Conservation (phyloP, 1,140 invertebrate species). For the Drosophila ohnishii region DNA sequence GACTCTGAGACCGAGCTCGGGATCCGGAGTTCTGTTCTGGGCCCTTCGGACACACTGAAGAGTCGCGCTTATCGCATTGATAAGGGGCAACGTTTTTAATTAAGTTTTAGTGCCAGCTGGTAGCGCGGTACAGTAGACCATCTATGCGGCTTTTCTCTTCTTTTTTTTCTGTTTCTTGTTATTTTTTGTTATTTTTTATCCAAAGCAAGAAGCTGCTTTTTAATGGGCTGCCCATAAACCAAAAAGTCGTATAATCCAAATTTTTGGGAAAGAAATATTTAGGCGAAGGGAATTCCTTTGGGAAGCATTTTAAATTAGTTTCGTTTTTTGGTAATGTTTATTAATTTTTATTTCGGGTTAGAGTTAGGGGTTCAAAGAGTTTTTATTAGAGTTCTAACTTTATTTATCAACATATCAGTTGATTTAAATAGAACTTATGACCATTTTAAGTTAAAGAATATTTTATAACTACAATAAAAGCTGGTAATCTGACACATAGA, state of each 20-base stretch:
- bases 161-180: not conserved
- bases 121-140: slow-evolving; percentile 49
- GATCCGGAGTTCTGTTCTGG: slow-evolving; percentile 19
- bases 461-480: not conserved
- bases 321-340: slow-evolving; percentile 12
- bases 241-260: slow-evolving; percentile 23
- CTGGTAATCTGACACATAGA: not conserved
- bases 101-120: slow-evolving; percentile 63
- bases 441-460: too few relatives aligned
- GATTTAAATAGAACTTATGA: not conserved
- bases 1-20: slow-evolving; percentile 22
- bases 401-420: not conserved
- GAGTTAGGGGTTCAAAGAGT: not conserved
- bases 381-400: not conserved
- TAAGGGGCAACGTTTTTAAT: slow-evolving; percentile 76
- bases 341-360: not conserved
- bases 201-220: slow-evolving; percentile 35
- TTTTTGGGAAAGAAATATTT: not conserved
- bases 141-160: slow-evolving; percentile 24
- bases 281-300: not conserved
- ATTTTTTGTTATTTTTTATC: slow-evolving; percentile 27
- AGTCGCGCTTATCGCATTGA: slow-evolving; percentile 66
- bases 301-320: slow-evolving; percentile 5
- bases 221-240: slow-evolving; percentile 42
- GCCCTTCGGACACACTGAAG: slow-evolving; percentile 38